A percentile compares a stretch with the other conserved stretches of the same genome.
phyloP scores from a whole-genome alignment of 2,113 vertebrate genomes.

The Chaetodon auriga region DNA sequence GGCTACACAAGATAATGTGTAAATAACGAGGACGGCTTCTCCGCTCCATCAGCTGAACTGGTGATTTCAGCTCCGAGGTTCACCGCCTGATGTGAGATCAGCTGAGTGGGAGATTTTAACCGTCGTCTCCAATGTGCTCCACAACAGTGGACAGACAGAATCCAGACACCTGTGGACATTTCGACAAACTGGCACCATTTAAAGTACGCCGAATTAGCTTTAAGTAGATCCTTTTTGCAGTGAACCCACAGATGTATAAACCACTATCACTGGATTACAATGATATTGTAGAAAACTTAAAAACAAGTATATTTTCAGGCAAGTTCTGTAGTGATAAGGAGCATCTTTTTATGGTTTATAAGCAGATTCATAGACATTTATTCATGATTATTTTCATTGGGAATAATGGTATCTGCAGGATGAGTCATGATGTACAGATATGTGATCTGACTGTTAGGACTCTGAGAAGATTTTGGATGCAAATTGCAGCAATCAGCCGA shows the following conservation, averaged over 20 bases:
- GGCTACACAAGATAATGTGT: constrained; percentile 41
- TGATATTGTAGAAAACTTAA: background rate
- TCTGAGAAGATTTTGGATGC: background rate
- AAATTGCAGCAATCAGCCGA: background rate
- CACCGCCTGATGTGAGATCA: constrained; percentile 14
- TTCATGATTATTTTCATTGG: background rate
- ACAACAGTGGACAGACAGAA: background rate
- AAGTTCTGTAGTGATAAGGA: too few relatives aligned
- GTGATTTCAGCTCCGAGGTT: constrained; percentile 9
- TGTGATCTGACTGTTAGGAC: background rate
- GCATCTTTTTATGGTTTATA: background rate
- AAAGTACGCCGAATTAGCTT: background rate
- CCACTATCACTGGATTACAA: too few relatives aligned
- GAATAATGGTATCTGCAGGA: background rate
- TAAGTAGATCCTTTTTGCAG: background rate
- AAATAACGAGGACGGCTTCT: constrained; percentile 58
- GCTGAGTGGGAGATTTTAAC: constrained; percentile 32
- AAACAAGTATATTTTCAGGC: background rate
- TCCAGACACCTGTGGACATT: too few relatives aligned
- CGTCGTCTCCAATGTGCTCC: background rate
- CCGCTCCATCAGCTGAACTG: constrained; percentile 35
- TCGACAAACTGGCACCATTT: background rate
- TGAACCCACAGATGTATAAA: background rate
- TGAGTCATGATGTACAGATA: background rate
- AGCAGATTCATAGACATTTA: background rate